Evolutionary conservation across 2,113 vertebrate species (phyloP).

Genomic region (Psilopsiagon aymara): DNA sequence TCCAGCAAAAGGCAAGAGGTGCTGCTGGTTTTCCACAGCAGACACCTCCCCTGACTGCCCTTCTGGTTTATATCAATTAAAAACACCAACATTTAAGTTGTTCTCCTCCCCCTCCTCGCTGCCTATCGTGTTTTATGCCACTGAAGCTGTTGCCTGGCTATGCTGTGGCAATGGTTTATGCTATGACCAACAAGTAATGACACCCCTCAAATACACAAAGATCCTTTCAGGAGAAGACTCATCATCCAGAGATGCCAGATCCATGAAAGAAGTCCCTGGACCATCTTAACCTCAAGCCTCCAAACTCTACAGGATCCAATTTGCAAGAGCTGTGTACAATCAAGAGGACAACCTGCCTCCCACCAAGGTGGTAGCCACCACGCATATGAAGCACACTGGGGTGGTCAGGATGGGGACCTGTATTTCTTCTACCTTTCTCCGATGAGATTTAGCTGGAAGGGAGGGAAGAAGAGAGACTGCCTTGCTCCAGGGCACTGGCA

Average conservation of each 20-base stretch:
- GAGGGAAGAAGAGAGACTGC: not conserved
- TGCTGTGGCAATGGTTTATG: accelerated
- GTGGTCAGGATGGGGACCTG: not conserved
- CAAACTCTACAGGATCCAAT: not conserved
- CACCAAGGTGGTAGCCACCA: not conserved
- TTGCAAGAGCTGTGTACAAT: not conserved
- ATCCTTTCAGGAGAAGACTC: not conserved
- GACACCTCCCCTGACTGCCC: constrained; percentile 47
- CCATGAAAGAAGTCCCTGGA: not conserved
- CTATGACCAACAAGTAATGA: not conserved
- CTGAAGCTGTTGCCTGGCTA: not conserved
- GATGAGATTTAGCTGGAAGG: not conserved
- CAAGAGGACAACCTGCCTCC: accelerated
- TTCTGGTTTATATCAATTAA: constrained; percentile 43
- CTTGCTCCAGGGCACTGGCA: not conserved
- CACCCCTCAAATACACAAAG: not conserved
- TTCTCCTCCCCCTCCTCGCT: not conserved
- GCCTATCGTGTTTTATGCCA: not conserved
- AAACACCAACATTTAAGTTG: not conserved
- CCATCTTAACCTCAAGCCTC: not conserved
- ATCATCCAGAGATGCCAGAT: not conserved
- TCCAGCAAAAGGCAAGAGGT: constrained; percentile 30
- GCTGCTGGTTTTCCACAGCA: constrained; percentile 48
- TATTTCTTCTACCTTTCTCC: not conserved
- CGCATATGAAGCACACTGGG: accelerated